These are phyloP conservation scores for Belgica antarctica DNA, from an alignment of 2,888 invertebrate genomes.

Conservation along the genomic window DNA sequence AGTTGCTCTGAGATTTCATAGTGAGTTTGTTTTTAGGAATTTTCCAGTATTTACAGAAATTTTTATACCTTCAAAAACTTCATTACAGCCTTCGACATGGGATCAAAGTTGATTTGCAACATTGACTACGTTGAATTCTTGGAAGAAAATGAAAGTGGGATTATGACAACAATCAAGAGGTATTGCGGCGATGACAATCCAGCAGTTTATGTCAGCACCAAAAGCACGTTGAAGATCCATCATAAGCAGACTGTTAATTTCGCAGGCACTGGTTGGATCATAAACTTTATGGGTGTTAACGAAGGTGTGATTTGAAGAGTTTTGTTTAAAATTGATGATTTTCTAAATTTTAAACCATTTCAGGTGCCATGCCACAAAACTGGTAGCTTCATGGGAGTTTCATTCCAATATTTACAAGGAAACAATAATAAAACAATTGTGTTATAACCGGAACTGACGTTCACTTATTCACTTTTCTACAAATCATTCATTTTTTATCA, in stretches of 20 bases:
- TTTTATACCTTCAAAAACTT: too few species aligned
- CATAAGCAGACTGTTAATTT: slow-evolving; percentile 68
- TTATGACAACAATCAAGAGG: slow-evolving; percentile 50
- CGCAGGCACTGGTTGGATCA: slow-evolving; percentile 69
- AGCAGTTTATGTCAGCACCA: slow-evolving; percentile 57
- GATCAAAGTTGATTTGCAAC: slow-evolving; percentile 61
- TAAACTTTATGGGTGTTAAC: slow-evolving; percentile 51
- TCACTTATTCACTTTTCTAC: too few species aligned
- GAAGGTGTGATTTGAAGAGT: slow-evolving; percentile 29
- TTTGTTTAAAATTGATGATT: neutral
- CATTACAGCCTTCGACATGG: slow-evolving; percentile 63
- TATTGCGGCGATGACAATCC: slow-evolving; percentile 61
- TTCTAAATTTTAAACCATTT: neutral
- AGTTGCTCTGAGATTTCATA: slow-evolving; percentile 57
- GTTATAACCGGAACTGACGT: too few species aligned
- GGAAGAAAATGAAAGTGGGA: slow-evolving; percentile 54
- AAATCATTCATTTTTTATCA: too few species aligned
- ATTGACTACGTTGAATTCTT: slow-evolving; percentile 66
- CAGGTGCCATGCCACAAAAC: too few species aligned
- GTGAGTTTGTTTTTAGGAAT: slow-evolving; percentile 53
- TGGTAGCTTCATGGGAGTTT: too few species aligned
- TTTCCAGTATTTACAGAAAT: neutral
- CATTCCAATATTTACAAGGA: too few species aligned
- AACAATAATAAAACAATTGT: too few species aligned
- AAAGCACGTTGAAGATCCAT: slow-evolving; percentile 61